Evolutionary conservation across 2,113 vertebrate genomes (phyloP).

Genomic region (Pteronura brasiliensis): DNA sequence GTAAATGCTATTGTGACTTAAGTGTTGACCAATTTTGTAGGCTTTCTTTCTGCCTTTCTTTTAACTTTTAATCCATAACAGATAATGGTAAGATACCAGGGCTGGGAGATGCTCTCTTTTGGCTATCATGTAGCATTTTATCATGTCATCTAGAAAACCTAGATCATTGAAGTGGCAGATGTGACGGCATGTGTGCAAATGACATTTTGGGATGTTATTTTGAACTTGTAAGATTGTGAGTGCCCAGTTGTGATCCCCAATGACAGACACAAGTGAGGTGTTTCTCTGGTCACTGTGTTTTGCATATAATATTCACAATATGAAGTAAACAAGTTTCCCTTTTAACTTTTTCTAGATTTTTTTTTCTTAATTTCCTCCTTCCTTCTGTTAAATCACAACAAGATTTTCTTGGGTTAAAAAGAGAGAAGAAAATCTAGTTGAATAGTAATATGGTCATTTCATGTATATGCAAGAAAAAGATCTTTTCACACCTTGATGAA

Average conservation of each 20-base stretch:
- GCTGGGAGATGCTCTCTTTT: no score
- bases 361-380: conserved; percentile 40
- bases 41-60: background rate
- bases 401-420: conserved; percentile 69
- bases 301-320: accelerated
- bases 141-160: accelerated
- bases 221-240: background rate
- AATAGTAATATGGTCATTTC: conserved; percentile 82
- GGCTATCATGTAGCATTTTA: accelerated
- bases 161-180: accelerated
- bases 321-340: background rate
- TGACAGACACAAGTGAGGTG: accelerated
- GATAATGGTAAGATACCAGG: background rate
- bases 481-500: conserved; percentile 86
- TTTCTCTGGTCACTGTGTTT: accelerated
- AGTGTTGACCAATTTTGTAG: background rate
- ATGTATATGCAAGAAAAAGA: conserved; percentile 86
- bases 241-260: accelerated
- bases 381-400: conserved; percentile 71
- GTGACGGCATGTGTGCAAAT: accelerated
- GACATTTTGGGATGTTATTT: background rate
- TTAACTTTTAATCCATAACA: no score
- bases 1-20: accelerated
- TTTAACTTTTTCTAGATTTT: background rate
- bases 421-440: conserved; percentile 58